These are phyloP conservation scores for Dascyllus trimaculatus DNA, from an alignment of 2,113 vertebrate species.

Conservation along the genomic window DNA sequence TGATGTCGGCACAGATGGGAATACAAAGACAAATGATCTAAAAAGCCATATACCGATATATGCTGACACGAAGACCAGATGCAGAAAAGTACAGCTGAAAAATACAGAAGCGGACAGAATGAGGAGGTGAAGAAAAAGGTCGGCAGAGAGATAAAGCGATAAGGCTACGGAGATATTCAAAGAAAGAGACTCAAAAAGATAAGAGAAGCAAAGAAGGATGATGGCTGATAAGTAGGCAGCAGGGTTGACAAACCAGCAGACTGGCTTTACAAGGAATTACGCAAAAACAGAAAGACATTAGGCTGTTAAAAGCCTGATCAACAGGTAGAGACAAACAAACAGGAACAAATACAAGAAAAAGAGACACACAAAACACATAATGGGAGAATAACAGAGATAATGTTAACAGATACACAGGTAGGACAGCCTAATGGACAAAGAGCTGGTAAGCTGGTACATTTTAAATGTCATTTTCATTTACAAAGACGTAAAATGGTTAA, in stretches of 20 bases:
- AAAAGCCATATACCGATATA: not conserved
- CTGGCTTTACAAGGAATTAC: conserved; percentile 26
- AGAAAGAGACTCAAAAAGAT: conserved; percentile 15
- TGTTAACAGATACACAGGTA: too few relatives aligned
- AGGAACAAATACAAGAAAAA: not conserved
- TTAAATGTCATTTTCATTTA: too few relatives aligned
- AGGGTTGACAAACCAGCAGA: conserved; percentile 5
- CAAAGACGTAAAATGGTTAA: too few relatives aligned
- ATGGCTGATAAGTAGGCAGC: not conserved
- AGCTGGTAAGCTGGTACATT: too few relatives aligned
- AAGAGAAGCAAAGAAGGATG: not conserved
- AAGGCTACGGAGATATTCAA: conserved; percentile 1
- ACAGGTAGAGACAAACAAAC: not conserved
- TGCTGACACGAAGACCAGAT: not conserved
- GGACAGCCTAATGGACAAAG: too few relatives aligned
- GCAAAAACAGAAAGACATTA: not conserved
- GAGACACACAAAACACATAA: not conserved
- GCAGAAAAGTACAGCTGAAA: not conserved
- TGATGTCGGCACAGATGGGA: not conserved
- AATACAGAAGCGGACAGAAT: not conserved
- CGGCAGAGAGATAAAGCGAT: not conserved
- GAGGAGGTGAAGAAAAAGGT: not conserved
- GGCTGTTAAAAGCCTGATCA: conserved; percentile 1
- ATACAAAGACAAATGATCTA: not conserved
- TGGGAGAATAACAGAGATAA: too few relatives aligned